These are phyloP conservation scores for Eonycteris spelaea DNA, from an alignment of 2,113 vertebrate genomes.

Conservation along the genomic window DNA sequence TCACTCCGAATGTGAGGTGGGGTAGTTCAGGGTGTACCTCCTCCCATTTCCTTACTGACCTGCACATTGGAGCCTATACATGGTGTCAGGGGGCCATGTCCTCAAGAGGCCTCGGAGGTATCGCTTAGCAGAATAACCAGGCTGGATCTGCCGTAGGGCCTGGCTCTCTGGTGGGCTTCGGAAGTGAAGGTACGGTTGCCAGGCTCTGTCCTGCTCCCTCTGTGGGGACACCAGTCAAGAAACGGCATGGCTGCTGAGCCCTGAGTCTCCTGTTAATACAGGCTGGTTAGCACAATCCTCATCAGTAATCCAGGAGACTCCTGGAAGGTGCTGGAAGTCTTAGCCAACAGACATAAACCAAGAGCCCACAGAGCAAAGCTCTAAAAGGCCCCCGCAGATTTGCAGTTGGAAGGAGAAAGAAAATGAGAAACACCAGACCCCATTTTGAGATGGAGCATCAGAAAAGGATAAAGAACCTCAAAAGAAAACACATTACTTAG, in stretches of 20 bases:
- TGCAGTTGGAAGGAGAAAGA: slow-evolving; percentile 23
- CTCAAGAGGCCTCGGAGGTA: slow-evolving; percentile 67
- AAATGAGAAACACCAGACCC: slow-evolving; percentile 53
- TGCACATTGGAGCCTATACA: slow-evolving; percentile 62
- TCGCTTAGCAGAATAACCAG: slow-evolving; percentile 75
- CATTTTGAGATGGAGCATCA: slow-evolving; percentile 15
- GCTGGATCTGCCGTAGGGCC: slow-evolving; percentile 63
- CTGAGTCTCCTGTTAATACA: background rate
- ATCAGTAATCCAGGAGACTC: slow-evolving; percentile 2
- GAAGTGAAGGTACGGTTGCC: slow-evolving; percentile 67
- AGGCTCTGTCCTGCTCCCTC: slow-evolving; percentile 25
- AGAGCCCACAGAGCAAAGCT: background rate
- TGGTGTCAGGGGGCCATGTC: slow-evolving; percentile 54
- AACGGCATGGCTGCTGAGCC: background rate
- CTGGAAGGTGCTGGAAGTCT: slow-evolving; percentile 19
- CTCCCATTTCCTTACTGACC: slow-evolving; percentile 45
- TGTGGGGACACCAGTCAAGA: slow-evolving; percentile 39
- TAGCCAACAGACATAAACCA: slow-evolving; percentile 12
- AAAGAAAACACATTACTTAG: slow-evolving; percentile 27
- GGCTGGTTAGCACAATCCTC: slow-evolving; percentile 35
- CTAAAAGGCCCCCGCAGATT: slow-evolving; percentile 17
- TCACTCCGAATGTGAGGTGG: background rate
- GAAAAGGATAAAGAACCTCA: slow-evolving; percentile 38
- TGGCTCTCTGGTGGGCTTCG: slow-evolving; percentile 59
- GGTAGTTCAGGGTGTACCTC: background rate